Evolutionary conservation across 2,797 vertebrate species (phyloP).

Genomic region (Notamacropus eugenii): DNA sequence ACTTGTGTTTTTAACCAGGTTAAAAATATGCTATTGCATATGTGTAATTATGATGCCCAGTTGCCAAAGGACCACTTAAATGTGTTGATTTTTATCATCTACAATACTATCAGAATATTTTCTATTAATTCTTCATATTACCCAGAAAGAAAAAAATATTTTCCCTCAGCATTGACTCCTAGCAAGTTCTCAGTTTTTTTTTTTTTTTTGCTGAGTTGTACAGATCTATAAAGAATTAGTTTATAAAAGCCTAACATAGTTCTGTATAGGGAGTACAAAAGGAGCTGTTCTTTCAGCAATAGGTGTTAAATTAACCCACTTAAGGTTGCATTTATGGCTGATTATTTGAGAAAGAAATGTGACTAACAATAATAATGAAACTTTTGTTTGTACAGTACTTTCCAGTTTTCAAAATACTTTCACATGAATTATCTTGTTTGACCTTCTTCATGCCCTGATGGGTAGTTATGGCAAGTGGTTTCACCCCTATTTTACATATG

Average conservation of each 20-base stretch:
- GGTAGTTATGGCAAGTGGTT: neutral
- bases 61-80: constrained; percentile 27
- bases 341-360: neutral
- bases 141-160: constrained; percentile 5
- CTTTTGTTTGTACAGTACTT: neutral
- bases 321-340: neutral
- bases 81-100: constrained; percentile 25
- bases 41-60: constrained; percentile 48
- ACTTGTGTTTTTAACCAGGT: constrained; percentile 42
- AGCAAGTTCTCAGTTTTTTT: neutral
- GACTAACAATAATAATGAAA: neutral
- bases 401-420: neutral
- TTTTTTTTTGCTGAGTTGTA: constrained; percentile 41
- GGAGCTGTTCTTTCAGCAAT: constrained; percentile 55
- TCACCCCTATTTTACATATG: neutral
- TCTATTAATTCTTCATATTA: constrained; percentile 43
- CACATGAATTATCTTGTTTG: neutral
- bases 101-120: constrained; percentile 21
- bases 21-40: neutral
- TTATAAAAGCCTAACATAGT: neutral
- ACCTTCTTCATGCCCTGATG: neutral
- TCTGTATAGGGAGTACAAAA: neutral
- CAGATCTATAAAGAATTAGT: constrained; percentile 45
- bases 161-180: neutral
- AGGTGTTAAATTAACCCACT: neutral